Conservation (phyloP, 2,888 invertebrate species). For the Erebia ligea region DNA sequence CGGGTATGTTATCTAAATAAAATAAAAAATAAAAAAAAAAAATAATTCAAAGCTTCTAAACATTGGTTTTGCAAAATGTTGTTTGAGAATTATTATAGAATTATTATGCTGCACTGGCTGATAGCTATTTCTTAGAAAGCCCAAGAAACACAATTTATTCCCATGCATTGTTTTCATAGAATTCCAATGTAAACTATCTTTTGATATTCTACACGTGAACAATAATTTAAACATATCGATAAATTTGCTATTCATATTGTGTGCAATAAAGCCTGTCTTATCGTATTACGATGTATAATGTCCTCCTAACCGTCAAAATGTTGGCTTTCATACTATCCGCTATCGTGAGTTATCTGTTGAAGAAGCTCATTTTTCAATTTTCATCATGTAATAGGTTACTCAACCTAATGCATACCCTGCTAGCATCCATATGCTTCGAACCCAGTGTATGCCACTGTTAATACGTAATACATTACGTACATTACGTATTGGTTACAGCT, state of each 20-base stretch:
- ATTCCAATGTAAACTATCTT: constrained; percentile 22
- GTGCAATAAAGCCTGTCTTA: constrained; percentile 12
- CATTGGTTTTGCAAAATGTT: background rate
- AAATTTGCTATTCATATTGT: constrained; percentile 18
- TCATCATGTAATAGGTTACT: too few species aligned
- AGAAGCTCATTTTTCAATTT: too few species aligned
- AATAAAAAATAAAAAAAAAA: too few species aligned
- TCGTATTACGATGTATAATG: constrained; percentile 11
- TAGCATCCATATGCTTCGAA: too few species aligned
- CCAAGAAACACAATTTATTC: constrained; percentile 16
- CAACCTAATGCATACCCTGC: too few species aligned
- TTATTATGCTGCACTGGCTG: constrained; percentile 2
- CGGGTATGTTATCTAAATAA: too few species aligned
- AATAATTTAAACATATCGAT: constrained; percentile 18
- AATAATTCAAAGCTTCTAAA: background rate
- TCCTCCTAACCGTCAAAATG: background rate
- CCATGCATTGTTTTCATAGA: constrained; percentile 31
- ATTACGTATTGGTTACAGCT: too few species aligned
- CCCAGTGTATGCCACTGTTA: background rate
- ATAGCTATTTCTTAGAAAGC: constrained; percentile 28
- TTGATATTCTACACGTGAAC: constrained; percentile 20
- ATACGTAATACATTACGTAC: too few species aligned
- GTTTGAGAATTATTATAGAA: background rate
- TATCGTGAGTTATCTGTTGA: background rate
- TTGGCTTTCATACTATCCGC: background rate